A percentile compares a stretch with the other conserved stretches of the same genome.
These are phyloP conservation scores for Poecilia picta DNA, from an alignment of 2,797 vertebrate species.

Conservation along the genomic window DNA sequence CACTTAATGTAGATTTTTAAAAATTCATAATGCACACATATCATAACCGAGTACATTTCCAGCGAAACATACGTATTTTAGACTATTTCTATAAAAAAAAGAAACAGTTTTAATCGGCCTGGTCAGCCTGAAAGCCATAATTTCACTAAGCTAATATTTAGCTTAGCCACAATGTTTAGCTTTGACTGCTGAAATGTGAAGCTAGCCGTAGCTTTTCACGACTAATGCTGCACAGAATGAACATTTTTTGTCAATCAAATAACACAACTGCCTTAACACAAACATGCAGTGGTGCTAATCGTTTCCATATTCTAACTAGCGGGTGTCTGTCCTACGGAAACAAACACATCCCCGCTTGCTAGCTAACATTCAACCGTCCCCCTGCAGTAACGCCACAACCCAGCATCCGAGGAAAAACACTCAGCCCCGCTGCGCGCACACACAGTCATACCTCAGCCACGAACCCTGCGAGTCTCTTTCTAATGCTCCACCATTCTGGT, in stretches of 20 bases:
- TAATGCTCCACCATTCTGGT: constrained; percentile 77
- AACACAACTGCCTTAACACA: background rate
- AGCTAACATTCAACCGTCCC: constrained; percentile 45
- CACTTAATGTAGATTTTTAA: background rate
- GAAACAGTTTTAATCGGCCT: constrained; percentile 34
- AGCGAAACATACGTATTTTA: background rate
- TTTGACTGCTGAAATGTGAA: constrained; percentile 11
- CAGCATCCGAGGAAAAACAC: background rate
- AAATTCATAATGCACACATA: background rate
- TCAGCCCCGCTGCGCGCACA: constrained; percentile 33
- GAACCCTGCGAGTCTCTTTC: constrained; percentile 44
- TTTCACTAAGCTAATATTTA: constrained; percentile 53
- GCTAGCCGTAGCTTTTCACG: background rate
- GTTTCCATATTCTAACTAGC: constrained; percentile 15
- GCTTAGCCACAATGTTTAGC: constrained; percentile 32
- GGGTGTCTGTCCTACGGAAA: background rate
- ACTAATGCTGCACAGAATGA: background rate
- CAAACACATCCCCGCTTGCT: background rate
- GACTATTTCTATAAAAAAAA: background rate
- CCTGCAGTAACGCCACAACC: constrained; percentile 26
- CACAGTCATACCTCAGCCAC: constrained; percentile 8
- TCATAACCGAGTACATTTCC: background rate
- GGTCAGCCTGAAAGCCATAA: constrained; percentile 7
- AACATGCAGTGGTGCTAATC: background rate
- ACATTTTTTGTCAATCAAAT: background rate